Base-by-base conservation (phyloP, 2,888 invertebrate species). In the Heliconius hortense region DNA sequence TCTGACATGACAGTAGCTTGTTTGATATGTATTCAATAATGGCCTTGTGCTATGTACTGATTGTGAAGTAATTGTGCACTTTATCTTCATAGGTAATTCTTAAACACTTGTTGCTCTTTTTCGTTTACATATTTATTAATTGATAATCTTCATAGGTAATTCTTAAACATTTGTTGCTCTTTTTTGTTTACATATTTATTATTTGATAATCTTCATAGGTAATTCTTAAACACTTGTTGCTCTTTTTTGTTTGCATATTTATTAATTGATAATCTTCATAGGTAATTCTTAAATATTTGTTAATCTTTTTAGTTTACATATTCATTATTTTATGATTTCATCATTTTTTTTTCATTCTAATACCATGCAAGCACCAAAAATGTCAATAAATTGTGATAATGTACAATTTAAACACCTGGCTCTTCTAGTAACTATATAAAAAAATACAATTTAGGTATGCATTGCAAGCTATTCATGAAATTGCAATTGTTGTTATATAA, bases 1-100 rank as follows among this genome's bases (percentile, higher is more conserved):
- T 89, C 81, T 91, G 90, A 89, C 90, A 89, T 91, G 90, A 89
- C 90, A 89, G 89, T 92, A 88, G 81, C 72, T 76, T 73, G 77
- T 74, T 77, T 81, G 76, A 80, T 79, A 79, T 77, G 79, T 74
- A 78, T 78, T 80, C 72, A 79, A 77, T 81, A 75, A 74, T 84
- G 83, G 80, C 84, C 83, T 84, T 85, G 83, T 80, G 77, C 62
- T 56, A 39, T 71, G 71, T 74, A 79, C 77, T 80, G 75, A 80
- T 81, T 80, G 78, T 80, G 72, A 76, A 80, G 78, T 74, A 78
- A 77, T 76, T 81, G 78, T 76, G 72, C 77, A 78, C 76, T 75
- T 72, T 78, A 77, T 78, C 66, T 76, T 59, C 67, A 73, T 69
- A 76, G 64, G 64, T 73, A 31, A 72, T 73, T 73, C 60, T 69